phyloP scores from a whole-genome alignment of 2,797 vertebrate species.

The Antennarius maculatus region DNA sequence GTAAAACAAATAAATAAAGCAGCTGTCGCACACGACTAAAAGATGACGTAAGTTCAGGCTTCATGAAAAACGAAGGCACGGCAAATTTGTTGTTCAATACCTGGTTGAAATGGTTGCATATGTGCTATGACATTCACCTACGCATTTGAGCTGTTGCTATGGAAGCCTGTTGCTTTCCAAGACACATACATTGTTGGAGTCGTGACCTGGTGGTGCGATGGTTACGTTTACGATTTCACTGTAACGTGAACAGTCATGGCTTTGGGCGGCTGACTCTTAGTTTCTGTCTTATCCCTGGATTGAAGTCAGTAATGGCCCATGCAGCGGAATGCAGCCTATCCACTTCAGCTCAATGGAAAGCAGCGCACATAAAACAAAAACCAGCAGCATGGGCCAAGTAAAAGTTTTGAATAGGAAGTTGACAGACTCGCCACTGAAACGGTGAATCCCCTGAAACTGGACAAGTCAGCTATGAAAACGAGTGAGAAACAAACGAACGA shows the following conservation, averaged over 20 bases:
- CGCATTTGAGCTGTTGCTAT: constrained; percentile 10
- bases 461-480: constrained; percentile 15
- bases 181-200: not conserved
- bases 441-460: not conserved
- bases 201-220: not conserved
- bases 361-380: constrained; percentile 16
- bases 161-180: constrained; percentile 10
- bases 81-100: constrained; percentile 5
- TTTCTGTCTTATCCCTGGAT: not conserved
- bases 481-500: not conserved
- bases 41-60: not conserved
- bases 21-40: not conserved
- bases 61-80: constrained; percentile 12
- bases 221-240: not conserved
- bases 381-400: constrained; percentile 39
- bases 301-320: constrained; percentile 41
- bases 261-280: constrained; percentile 1
- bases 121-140: constrained; percentile 10
- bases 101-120: constrained; percentile 21
- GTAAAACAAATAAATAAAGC: not conserved
- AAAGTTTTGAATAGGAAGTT: constrained; percentile 19
- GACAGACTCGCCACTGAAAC: constrained; percentile 5
- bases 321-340: constrained; percentile 72
- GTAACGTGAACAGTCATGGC: constrained; percentile 11
- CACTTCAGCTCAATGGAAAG: constrained; percentile 54